Conservation (phyloP, 2,888 invertebrate genomes). For the Oscheius onirici region DNA sequence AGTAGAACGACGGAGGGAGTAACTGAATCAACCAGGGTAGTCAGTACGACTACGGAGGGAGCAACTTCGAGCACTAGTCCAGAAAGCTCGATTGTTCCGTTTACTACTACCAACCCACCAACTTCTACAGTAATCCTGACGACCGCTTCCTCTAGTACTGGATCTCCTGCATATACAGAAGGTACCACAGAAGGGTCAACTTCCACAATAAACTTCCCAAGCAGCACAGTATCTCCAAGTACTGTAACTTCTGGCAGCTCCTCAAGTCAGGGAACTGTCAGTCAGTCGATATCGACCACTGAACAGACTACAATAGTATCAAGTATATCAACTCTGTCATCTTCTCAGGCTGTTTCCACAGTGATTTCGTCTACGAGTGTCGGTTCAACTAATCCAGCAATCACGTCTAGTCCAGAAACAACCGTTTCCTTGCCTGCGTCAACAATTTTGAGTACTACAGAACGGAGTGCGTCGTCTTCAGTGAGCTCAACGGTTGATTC, state of each 20-base stretch:
- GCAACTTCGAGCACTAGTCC: too few species aligned
- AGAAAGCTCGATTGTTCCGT: too few species aligned
- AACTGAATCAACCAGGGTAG: not conserved
- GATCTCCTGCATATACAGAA: not conserved
- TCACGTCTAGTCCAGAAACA: not conserved
- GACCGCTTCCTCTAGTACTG: not conserved
- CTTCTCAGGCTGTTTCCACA: too few species aligned
- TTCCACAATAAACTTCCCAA: not conserved
- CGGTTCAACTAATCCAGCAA: not conserved
- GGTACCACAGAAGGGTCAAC: not conserved
- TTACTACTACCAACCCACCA: not conserved
- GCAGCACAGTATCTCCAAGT: not conserved
- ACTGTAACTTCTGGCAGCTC: not conserved
- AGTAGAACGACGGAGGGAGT: constrained; percentile 1
- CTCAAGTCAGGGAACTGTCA: not conserved
- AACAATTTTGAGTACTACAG: not conserved
- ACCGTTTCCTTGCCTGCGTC: not conserved
- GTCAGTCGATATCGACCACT: not conserved
- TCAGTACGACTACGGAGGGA: too few species aligned
- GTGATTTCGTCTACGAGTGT: not conserved
- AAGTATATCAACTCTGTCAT: too few species aligned
- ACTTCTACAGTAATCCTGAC: not conserved
- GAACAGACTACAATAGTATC: too few species aligned
- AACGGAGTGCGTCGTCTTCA: not conserved
- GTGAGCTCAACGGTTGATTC: not conserved